Evolutionary conservation across 2,113 vertebrate genomes (phyloP).

Genomic region (Myocastor coypus): DNA sequence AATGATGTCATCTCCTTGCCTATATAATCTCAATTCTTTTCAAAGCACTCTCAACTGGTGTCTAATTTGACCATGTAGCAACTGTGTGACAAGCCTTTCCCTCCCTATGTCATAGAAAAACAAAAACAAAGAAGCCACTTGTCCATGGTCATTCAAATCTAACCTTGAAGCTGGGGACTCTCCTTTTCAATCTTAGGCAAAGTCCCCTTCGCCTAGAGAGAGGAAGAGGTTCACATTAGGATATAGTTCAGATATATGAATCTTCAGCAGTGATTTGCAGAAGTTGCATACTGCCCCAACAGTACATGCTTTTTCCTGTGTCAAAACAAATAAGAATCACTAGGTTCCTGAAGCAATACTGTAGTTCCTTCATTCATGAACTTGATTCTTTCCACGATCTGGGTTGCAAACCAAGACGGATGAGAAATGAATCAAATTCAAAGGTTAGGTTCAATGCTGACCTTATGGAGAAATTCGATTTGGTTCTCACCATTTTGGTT

Average conservation of each 20-base stretch:
- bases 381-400: background rate
- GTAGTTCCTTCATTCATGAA: background rate
- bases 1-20: background rate
- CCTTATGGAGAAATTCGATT: background rate
- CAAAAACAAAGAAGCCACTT: background rate
- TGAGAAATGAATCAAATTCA: background rate
- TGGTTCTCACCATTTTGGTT: background rate
- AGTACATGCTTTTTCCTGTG: background rate
- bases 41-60: background rate
- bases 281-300: background rate
- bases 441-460: background rate
- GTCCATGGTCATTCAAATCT: background rate
- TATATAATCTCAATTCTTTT: conserved; percentile 3
- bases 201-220: background rate
- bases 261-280: background rate
- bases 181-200: background rate
- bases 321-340: conserved; percentile 18
- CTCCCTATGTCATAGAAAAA: background rate
- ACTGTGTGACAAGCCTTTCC: background rate
- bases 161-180: background rate
- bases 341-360: background rate
- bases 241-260: background rate
- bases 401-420: background rate
- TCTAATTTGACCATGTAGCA: background rate
- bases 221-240: accelerated